Evolutionary conservation across 2,888 invertebrate species (phyloP), one percentile per base, ranked within the genome.

Genomic region (Idaea aversata): DNA sequence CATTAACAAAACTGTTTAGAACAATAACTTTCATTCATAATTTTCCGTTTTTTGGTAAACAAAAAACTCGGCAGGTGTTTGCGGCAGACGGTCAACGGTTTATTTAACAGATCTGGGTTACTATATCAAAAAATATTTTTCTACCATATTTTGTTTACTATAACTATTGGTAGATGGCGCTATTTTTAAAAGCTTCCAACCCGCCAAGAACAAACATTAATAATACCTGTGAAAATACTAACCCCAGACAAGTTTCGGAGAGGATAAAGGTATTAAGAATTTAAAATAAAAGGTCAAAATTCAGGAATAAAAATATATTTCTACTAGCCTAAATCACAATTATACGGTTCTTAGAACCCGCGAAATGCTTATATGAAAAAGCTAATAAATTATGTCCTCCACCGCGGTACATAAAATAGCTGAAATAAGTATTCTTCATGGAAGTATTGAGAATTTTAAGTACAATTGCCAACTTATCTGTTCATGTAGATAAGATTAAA

Each of bases 11-110:
- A 59, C 61, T 35, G 4, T 38, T 25, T 59, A 68, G 61, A 74
- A 72, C 64, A 72, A 69, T 69, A 75, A 65, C 6, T 86, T 86
- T 88, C 75, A 87, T 86, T 87, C 76, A 88, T 81, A 76, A 82
- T 71, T 84, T 81, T 77, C 72, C 72, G 78, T 81, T 80, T 81
- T 70, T 70, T 69, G 69, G 83, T 84, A 88, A 88, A 88, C 86
- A 86, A 86, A 84, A 80, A 81, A 73, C 74, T 78, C 76, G 78
- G 85, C 91, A 91, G 91, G 83, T 91, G 90, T 82, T 75, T 10
- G 13, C 67, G 66, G 62, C 59, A 34, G 63, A 57, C 66, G 66
- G 64, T 63, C 70, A 84, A 80, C 88, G 87, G 88, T 88, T 88
- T 74, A 79, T 72, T 67, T 81, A 83, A 82, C 82, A 82, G 75